Percentiles rank a stretch among this genome's conserved stretches.
Evolutionary conservation across 2,113 vertebrate genomes (phyloP).

Genomic region (Leuciscus idus): DNA sequence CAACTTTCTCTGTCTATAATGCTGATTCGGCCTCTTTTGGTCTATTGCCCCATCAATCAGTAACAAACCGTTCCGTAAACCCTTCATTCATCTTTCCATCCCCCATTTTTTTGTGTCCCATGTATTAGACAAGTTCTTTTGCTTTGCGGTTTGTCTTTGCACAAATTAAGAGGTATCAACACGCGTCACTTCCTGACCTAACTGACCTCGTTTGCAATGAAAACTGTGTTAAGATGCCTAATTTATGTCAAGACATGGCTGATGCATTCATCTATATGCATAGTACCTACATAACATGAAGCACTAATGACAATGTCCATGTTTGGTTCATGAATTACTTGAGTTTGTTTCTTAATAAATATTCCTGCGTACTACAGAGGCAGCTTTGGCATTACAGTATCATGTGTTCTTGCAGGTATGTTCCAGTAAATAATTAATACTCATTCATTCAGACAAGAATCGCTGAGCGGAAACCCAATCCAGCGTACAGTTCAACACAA

Average conservation of each 20-base stretch:
- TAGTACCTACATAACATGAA: slow-evolving; percentile 2
- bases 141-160: neutral
- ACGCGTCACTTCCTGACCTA: slow-evolving; percentile 5
- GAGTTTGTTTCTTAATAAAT: slow-evolving; percentile 23
- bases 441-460: slow-evolving; percentile 69
- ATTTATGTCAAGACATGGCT: slow-evolving; percentile 38
- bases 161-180: slow-evolving; percentile 15
- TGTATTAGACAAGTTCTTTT: neutral
- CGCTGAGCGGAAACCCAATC: slow-evolving; percentile 72
- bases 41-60: slow-evolving; percentile 80
- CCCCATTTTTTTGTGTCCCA: neutral
- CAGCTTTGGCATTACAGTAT: slow-evolving; percentile 28
- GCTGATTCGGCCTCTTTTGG: slow-evolving; percentile 77
- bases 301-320: neutral
- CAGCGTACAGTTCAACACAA: slow-evolving; percentile 60
- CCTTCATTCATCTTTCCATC: slow-evolving; percentile 48
- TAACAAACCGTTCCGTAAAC: slow-evolving; percentile 64
- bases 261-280: slow-evolving; percentile 31
- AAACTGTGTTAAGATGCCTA: slow-evolving; percentile 43
- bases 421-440: slow-evolving; percentile 76
- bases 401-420: slow-evolving; percentile 50
- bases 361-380: slow-evolving; percentile 36
- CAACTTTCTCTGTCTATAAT: slow-evolving; percentile 64
- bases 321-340: neutral
- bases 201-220: neutral